These are phyloP conservation scores for Brachylomia viminalis DNA, from an alignment of 2,888 invertebrate genomes.

Conservation along the genomic window DNA sequence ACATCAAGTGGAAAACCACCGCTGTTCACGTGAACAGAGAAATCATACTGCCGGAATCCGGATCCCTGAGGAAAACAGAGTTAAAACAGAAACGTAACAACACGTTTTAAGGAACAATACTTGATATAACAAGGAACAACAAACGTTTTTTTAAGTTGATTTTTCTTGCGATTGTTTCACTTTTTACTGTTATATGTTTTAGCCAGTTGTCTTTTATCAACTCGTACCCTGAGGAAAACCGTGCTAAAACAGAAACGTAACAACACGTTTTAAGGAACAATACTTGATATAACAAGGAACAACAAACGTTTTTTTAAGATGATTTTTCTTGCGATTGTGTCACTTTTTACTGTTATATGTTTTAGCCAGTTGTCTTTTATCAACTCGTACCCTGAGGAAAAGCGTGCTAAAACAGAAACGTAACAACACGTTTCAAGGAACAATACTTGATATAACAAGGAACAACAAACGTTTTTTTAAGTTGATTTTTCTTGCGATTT, in stretches of 20 bases:
- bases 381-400: no score
- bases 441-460: background rate
- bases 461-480: background rate
- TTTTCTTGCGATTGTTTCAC: no score
- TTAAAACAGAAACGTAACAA: slow-evolving; percentile 11
- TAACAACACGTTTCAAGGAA: background rate
- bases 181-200: no score
- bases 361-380: no score
- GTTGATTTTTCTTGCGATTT: background rate
- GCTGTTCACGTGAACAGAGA: slow-evolving; percentile 18
- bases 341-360: no score
- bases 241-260: no score
- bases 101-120: background rate
- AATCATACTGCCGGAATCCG: slow-evolving; percentile 28
- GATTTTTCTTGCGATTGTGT: no score
- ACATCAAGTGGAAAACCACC: slow-evolving; percentile 47
- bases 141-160: background rate
- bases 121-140: background rate
- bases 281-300: no score
- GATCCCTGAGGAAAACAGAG: slow-evolving; percentile 17
- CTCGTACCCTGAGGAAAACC: slow-evolving; percentile 26
- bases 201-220: no score
- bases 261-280: no score
- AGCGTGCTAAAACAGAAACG: no score
- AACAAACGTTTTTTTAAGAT: no score